Evolutionary conservation across 2,113 vertebrate genomes (phyloP).

Genomic region (Elachura formosa): DNA sequence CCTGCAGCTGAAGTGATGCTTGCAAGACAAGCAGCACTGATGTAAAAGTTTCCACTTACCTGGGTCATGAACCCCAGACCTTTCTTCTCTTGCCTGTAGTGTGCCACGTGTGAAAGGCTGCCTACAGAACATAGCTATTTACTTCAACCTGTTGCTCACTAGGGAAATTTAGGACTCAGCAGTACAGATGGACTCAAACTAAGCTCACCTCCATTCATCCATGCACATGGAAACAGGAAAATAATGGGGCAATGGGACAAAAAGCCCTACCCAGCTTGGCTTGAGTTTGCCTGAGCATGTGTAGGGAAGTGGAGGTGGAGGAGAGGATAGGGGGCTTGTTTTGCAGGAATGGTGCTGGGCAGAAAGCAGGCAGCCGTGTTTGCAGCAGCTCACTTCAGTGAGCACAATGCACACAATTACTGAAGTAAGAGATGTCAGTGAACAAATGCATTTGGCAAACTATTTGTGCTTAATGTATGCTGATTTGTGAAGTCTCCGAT

Average conservation of each 20-base stretch:
- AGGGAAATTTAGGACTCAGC: background rate
- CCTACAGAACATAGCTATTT: background rate
- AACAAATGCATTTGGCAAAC: slow-evolving; percentile 20
- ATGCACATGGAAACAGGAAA: background rate
- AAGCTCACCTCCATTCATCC: background rate
- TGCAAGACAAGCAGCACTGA: background rate
- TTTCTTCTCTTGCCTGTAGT: background rate
- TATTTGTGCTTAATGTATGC: slow-evolving; percentile 53
- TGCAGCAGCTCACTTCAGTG: background rate
- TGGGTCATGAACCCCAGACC: background rate
- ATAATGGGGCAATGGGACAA: background rate
- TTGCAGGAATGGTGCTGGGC: background rate
- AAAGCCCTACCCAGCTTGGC: background rate
- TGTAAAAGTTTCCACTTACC: background rate
- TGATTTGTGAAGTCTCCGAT: slow-evolving; percentile 49
- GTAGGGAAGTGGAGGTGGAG: background rate
- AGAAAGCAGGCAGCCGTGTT: background rate
- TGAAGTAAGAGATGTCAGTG: slow-evolving; percentile 12
- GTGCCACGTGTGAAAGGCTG: background rate
- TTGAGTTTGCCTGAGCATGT: background rate
- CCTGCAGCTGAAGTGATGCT: background rate
- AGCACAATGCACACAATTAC: background rate
- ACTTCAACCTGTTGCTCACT: background rate
- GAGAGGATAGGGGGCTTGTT: background rate
- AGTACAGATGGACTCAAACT: background rate